Evolutionary conservation across 2,888 invertebrate species (phyloP), one percentile per base, ranked within the genome.

Genomic region (Cryptosula pallasiana): DNA sequence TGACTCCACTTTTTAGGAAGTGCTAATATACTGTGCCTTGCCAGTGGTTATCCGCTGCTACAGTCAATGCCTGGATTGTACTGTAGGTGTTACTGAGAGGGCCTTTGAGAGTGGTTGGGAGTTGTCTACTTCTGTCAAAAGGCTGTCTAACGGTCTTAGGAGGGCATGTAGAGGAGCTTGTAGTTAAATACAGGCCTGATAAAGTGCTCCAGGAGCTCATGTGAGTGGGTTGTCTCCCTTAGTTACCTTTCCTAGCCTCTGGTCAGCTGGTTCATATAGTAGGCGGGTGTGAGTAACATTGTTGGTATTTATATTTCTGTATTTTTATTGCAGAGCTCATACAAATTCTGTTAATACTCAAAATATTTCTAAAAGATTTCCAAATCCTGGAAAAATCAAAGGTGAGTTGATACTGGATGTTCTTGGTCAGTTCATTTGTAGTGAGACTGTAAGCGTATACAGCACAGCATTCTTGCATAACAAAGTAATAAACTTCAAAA

Each of bases 381-480:
- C 34, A 13, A 63, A 63, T 63, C 25, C 63, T 63, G 63, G 63
- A 25, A 63, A 63, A 32, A 63, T 63, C 27, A 63, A 34, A 63
- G 63, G 63, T 63, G 27, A 63, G 63, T 32, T 45, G 45, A 20
- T 45, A 13, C n/a, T n/a, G n/a, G n/a, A n/a, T n/a, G n/a, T n/a
- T n/a, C n/a, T n/a, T n/a, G n/a, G n/a, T n/a, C n/a, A n/a, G n/a
- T n/a, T n/a, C n/a, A n/a, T n/a, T n/a, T n/a, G n/a, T n/a, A n/a
- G n/a, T n/a, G n/a, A n/a, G n/a, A n/a, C n/a, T n/a, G n/a, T n/a
- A n/a, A n/a, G n/a, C n/a, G n/a, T n/a, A n/a, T n/a, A n/a, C n/a
- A n/a, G n/a, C n/a, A n/a, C n/a, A n/a, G n/a, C n/a, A n/a, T n/a
- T n/a, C n/a, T n/a, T n/a, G n/a, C n/a, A n/a, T n/a, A n/a, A n/a